Evolutionary conservation across 2,797 vertebrate species (phyloP), one percentile per base, ranked within the genome.

Genomic region (Thalassophryne amazonica): DNA sequence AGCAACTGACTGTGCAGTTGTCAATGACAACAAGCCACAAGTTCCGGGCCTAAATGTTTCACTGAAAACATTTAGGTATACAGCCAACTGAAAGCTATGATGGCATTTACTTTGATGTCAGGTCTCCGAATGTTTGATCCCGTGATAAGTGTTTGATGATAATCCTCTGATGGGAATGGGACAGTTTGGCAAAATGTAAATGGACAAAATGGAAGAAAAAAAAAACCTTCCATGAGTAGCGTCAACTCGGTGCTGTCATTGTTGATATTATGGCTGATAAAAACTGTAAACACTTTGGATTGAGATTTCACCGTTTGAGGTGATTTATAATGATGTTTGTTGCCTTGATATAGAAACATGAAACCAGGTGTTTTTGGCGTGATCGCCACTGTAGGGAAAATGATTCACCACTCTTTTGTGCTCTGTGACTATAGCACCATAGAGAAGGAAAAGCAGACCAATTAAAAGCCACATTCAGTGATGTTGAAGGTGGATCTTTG

Each of bases 321-420:
- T 7, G 24, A 40, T 29, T 47, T 37, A 1, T 46, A 31, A 40
- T 54, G 38, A 38, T n/a, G 35, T 43, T 77, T 60, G 42, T 34
- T 48, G 43, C 34, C 22, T 43, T 11, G 24, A 9, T 36, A 58
- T 16, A 38, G 17, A 45, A 29, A 41, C 24, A 47, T 19, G 21
- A 42, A 35, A 28, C 29, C 31, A 32, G 36, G 13, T 18, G 18
- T 47, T 32, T 41, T 14, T 15, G 1, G 2, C n/a, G 5, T 20
- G 29, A 37, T 34, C 49, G 28, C 28, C 10, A 31, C 18, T 12
- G 42, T 6, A 11, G 54, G 54, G 47, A 50, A 32, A 35, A 36
- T 45, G 28, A 71, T 47, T 70, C 34, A 41, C 27, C 19, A 14
- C 17, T 31, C n/a, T n/a, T n/a, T n/a, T n/a, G n/a, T n/a, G n/a